phyloP scores from a whole-genome alignment of 2,888 invertebrate species.

The Germaria angustata region DNA sequence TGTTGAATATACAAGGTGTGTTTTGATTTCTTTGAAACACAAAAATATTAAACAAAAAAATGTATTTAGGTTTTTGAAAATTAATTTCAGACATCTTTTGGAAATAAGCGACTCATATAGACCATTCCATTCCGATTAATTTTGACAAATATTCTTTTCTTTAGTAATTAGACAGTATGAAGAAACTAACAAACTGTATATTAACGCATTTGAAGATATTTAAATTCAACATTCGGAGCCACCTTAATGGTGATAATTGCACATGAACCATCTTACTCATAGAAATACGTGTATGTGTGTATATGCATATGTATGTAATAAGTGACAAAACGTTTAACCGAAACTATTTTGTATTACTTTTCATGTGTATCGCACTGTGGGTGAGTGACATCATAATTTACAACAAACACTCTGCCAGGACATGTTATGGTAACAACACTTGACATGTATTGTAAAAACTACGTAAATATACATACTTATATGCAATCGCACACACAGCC shows the following conservation, averaged over 20 bases:
- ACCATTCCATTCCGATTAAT: no score
- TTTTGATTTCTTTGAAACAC: no score
- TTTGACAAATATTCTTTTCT: no score
- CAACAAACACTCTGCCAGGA: slow-evolving; percentile 33
- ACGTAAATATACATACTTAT: neutral
- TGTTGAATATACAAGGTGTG: no score
- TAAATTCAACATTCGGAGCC: neutral
- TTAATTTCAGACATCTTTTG: no score
- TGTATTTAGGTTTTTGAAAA: no score
- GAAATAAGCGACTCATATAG: no score
- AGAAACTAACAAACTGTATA: no score
- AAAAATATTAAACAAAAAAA: no score
- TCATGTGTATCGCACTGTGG: neutral
- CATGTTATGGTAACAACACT: slow-evolving; percentile 40
- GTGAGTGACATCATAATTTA: slow-evolving; percentile 46
- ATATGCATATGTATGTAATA: neutral
- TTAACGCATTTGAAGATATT: no score
- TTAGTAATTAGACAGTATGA: no score
- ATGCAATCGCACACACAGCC: neutral
- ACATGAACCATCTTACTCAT: neutral
- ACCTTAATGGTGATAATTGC: neutral
- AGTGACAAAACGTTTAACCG: slow-evolving; percentile 15
- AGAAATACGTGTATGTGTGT: no score
- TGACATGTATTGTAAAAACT: slow-evolving; percentile 58
- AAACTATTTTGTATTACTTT: slow-evolving; percentile 13